Evolutionary conservation across 2,888 invertebrate genomes (phyloP).

Genomic region (Tyria jacobaeae): DNA sequence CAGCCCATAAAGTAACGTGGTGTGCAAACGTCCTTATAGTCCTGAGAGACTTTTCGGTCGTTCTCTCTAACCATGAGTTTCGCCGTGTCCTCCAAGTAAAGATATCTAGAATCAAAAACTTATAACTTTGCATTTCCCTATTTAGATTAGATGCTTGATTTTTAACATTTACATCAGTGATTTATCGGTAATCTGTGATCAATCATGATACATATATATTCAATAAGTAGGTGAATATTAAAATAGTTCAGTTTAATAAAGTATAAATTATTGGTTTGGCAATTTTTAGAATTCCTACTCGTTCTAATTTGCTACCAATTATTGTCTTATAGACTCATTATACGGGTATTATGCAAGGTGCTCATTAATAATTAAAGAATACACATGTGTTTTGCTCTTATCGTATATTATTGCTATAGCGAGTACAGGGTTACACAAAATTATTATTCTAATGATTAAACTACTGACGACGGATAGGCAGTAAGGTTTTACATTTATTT

Average conservation of each 20-base stretch:
- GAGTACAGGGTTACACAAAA: background rate
- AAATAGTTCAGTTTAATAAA: constrained; percentile 1
- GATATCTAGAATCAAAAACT: too few relatives aligned
- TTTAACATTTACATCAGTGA: too few relatives aligned
- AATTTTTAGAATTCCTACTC: background rate
- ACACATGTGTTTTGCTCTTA: background rate
- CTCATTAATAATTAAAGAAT: constrained; percentile 13
- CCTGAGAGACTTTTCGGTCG: too few relatives aligned
- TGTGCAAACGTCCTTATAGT: too few relatives aligned
- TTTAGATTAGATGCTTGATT: too few relatives aligned
- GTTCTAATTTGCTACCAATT: constrained; percentile 2
- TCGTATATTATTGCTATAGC: background rate
- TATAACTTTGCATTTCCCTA: too few relatives aligned
- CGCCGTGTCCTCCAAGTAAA: too few relatives aligned
- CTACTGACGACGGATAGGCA: background rate
- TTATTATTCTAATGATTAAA: background rate
- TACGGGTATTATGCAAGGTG: background rate
- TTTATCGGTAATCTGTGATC: background rate
- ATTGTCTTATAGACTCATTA: constrained; percentile 11
- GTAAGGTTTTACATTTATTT: too few relatives aligned
- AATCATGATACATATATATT: background rate
- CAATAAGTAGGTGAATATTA: background rate
- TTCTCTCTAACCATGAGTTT: too few relatives aligned
- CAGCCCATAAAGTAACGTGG: too few relatives aligned
- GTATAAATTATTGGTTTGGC: constrained; percentile 1